A percentile compares a stretch with the other conserved stretches of the same genome.
These are phyloP conservation scores for Aspidapion aeneum DNA, from an alignment of 2,888 invertebrate genomes.

Conservation along the genomic window DNA sequence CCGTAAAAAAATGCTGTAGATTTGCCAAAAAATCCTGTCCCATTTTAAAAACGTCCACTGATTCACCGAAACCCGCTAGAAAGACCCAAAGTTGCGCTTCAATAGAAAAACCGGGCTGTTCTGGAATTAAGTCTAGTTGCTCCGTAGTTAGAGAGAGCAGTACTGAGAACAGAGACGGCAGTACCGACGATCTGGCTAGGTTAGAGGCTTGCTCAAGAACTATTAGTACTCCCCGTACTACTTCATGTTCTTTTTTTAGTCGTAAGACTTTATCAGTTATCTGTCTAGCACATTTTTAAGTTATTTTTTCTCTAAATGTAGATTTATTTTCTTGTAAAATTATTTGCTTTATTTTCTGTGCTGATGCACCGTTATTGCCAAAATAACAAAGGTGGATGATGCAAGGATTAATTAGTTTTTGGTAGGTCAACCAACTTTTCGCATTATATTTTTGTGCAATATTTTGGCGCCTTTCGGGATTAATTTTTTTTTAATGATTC, in stretches of 20 bases:
- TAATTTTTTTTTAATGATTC: no score
- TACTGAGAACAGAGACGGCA: background rate
- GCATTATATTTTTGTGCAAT: no score
- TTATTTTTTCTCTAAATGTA: constrained; percentile 20
- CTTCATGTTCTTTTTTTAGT: constrained; percentile 35
- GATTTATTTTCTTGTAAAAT: constrained; percentile 5
- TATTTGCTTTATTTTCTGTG: no score
- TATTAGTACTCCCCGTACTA: constrained; percentile 32
- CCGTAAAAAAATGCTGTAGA: constrained; percentile 45
- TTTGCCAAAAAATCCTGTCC: constrained; percentile 47
- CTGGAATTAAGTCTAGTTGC: background rate
- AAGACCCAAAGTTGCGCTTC: constrained; percentile 44
- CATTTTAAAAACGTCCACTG: constrained; percentile 36
- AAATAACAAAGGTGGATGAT: no score
- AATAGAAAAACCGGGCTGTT: constrained; percentile 31
- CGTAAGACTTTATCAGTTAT: constrained; percentile 38
- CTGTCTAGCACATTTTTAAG: constrained; percentile 33
- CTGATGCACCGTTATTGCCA: no score
- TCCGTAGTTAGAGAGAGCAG: background rate
- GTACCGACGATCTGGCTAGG: constrained; percentile 36
- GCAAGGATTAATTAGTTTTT: no score
- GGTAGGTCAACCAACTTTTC: no score
- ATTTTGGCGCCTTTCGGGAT: no score
- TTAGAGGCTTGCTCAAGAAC: constrained; percentile 31
- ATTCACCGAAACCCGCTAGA: constrained; percentile 33